Evolutionary conservation across 2,113 vertebrate species (phyloP), one percentile per base, ranked within the genome.

Genomic region (Trogon melanurus): DNA sequence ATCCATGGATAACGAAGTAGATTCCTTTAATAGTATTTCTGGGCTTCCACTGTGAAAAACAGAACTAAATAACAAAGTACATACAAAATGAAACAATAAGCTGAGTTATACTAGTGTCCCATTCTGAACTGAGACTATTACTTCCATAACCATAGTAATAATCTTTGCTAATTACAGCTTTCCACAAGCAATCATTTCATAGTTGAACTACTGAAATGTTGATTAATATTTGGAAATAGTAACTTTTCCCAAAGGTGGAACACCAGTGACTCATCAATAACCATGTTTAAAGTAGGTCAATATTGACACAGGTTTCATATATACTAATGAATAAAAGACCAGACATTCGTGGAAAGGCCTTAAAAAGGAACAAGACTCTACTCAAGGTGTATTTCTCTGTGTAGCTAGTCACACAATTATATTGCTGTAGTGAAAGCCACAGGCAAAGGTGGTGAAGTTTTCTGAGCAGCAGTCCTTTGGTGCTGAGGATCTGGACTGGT

Each of bases 121-220:
- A 66, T 2, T 54, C 27, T 78, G 22, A 89, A 72, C 22, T 50
- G n/a, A 84, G 51, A 84, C 62, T 76, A 88, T 27, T 53, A 80
- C 48, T 87, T 84, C 44, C 71, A 14, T 81, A 91, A 84, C 9
- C 29, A 32, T 16, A 65, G 47, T 50, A 1, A 27, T 23, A 71
- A 62, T 44, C 78, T 94, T 87, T 44, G 17, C 50, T 86, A 84
- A 94, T 78, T 62, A 91, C 50, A 85, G 32, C n/a, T 93, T 96
- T 90, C 47, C n/a, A 72, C 20, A 83, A 36, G 60, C 47, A 86
- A 58, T 30, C 10, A 10, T 78, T 71, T 57, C 54, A 90, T 4
- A 83, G 53, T 25, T n/a, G 65, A 74, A 75, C 32, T 47, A 70
- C 45, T 48, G 32, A 75, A 83, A 65, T 26, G 34, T 47, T 4